These are phyloP conservation scores for Cavia porcellus DNA, from an alignment of 2,113 vertebrate species.

Conservation along the genomic window DNA sequence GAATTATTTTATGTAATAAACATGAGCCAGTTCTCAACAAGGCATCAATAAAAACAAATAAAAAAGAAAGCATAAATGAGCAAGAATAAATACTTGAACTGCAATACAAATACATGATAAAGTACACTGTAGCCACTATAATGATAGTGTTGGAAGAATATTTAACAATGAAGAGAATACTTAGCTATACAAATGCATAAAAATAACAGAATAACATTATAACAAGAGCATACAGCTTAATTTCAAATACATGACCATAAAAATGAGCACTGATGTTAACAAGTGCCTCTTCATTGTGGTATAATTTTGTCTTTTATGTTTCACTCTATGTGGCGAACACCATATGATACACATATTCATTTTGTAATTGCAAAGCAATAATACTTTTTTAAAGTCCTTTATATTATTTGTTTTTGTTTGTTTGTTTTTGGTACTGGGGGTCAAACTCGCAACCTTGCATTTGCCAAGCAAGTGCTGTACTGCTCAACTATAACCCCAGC, in stretches of 20 bases:
- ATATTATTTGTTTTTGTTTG: no score
- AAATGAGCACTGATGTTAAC: not conserved
- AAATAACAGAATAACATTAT: constrained; percentile 7
- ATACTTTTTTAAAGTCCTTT: not conserved
- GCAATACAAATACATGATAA: not conserved
- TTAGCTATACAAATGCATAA: constrained; percentile 33
- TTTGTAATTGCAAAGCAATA: constrained; percentile 54
- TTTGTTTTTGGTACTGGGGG: not conserved
- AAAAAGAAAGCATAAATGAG: not conserved
- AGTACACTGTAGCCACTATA: not conserved
- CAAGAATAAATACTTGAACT: constrained; percentile 56
- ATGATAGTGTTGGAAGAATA: not conserved
- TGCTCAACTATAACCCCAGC: no score
- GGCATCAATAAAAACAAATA: no score
- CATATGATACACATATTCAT: not conserved
- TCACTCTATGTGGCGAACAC: constrained; percentile 36
- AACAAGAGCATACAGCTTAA: constrained; percentile 14
- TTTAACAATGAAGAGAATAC: not conserved
- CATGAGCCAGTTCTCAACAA: no score
- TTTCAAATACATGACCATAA: constrained; percentile 37
- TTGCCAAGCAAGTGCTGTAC: no score
- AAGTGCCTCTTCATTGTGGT: not conserved
- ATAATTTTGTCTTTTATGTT: constrained; percentile 31
- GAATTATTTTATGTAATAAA: no score
- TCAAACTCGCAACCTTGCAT: no score